These are phyloP conservation scores for Pandemis cinnamomeana DNA, from an alignment of 2,888 invertebrate species.

Conservation along the genomic window DNA sequence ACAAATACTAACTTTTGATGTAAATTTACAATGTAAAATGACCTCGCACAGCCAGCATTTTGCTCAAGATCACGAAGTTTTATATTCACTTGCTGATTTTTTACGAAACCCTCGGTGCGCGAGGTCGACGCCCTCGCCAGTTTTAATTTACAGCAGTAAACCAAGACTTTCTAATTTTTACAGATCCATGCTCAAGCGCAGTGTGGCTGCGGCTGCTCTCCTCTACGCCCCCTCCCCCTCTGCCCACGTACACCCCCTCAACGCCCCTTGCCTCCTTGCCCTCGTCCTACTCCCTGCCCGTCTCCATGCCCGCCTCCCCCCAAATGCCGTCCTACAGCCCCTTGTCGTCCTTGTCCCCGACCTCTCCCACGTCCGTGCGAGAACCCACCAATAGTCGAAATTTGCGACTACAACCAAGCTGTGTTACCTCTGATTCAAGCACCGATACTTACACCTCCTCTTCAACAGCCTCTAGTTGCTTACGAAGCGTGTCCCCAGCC, in stretches of 20 bases:
- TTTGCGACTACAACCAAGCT: background rate
- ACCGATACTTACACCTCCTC: background rate
- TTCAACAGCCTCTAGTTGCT: background rate
- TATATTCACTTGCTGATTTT: no score
- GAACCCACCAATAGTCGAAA: conserved; percentile 3
- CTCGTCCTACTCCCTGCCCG: background rate
- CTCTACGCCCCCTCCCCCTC: background rate
- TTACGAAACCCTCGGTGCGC: no score
- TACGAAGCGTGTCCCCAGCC: background rate
- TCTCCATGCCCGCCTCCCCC: background rate
- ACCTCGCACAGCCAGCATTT: no score
- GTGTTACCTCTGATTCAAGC: background rate
- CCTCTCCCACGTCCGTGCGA: background rate
- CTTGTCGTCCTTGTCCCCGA: background rate
- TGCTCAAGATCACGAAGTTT: no score
- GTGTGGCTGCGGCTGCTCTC: background rate
- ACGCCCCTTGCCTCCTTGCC: background rate
- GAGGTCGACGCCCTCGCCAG: no score
- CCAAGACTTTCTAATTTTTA: background rate
- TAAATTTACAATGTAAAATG: no score
- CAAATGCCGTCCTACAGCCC: background rate
- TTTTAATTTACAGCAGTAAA: no score
- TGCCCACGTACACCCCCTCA: background rate
- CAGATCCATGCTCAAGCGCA: conserved; percentile 27
- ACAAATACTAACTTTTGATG: no score